Evolutionary conservation across 2,113 vertebrate genomes (phyloP).

Genomic region (Ceuthmochares aereus): DNA sequence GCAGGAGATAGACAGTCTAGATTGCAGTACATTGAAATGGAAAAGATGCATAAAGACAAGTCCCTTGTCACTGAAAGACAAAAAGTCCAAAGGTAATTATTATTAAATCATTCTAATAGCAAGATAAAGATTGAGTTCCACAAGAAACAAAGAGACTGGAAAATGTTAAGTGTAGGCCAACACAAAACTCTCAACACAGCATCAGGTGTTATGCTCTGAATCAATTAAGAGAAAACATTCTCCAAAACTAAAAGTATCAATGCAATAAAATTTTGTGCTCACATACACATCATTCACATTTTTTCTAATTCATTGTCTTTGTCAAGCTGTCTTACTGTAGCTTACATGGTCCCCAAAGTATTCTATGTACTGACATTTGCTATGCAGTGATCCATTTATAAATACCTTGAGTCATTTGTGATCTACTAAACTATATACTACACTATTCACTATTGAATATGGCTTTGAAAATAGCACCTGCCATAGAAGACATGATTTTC

Average conservation of each 20-base stretch:
- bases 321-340: not conserved
- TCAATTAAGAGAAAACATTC: not conserved
- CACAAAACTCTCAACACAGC: not conserved
- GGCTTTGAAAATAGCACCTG: not conserved
- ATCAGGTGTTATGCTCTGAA: not conserved
- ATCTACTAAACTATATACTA: not conserved
- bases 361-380: not conserved
- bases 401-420: not conserved
- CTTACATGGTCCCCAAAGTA: not conserved
- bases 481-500: not conserved
- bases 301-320: not conserved
- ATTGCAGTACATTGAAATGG: not conserved
- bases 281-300: not conserved
- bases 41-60: not conserved
- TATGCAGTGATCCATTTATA: not conserved
- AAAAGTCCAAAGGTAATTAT: constrained; percentile 23
- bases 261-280: not conserved
- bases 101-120: not conserved
- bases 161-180: not conserved
- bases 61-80: not conserved
- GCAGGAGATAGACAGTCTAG: not conserved
- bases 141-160: not conserved
- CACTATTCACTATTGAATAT: not conserved
- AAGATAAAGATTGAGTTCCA: constrained; percentile 13
- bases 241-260: not conserved